Evolutionary conservation across 2,888 invertebrate genomes (phyloP), one percentile per base, ranked within the genome.

Genomic region (Latrodectus hesperus): DNA sequence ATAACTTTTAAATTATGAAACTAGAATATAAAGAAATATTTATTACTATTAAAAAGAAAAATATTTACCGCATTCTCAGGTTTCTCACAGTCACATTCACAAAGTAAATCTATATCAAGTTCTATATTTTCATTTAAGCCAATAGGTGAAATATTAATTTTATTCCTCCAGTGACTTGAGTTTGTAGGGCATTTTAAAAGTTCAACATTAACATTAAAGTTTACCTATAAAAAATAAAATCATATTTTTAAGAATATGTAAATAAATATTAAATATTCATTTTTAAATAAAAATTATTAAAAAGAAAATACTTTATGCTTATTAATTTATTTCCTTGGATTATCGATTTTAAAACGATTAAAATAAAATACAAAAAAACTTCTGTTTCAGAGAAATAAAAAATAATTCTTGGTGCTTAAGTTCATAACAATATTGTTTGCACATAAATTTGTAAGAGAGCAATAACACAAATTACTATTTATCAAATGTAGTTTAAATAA

Each of bases 81-180:
- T 88, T 94, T 94, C 92, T 98, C 99, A 92, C 99, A 99, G 9
- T 96, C 96, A 91, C 99, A 99, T 91, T 97, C 96, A 92, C 99
- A 99, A 60, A 97, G 93, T 95, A 98, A 96, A 92, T 97, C 96
- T 90, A 99, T 93, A 90, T 97, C 95, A 22, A 99, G 95, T 1
- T 94, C 94, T 79, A 99, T 94, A 91, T 95, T 95, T 92, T 99
- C 99, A 78, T 96, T 96, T 89, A 98, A 95, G 90, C 98, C 98
- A 26, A 98, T 96, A 0, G 98, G 98, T 91, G 97, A 97, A 90
- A 99, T 97, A 90, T 95, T 94, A 91, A 99, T 95, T 0, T 94
- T 94, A 92, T 97, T 96, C 89, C 94, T 94, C 96, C 97, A 96
- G 90, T 96, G 95, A 38, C 93, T 94, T 14, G 94, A 94, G 92